A percentile compares a stretch with the other conserved stretches of the same genome.
phyloP scores from a whole-genome alignment of 2,888 invertebrate species.

The Diabrotica balteata region DNA sequence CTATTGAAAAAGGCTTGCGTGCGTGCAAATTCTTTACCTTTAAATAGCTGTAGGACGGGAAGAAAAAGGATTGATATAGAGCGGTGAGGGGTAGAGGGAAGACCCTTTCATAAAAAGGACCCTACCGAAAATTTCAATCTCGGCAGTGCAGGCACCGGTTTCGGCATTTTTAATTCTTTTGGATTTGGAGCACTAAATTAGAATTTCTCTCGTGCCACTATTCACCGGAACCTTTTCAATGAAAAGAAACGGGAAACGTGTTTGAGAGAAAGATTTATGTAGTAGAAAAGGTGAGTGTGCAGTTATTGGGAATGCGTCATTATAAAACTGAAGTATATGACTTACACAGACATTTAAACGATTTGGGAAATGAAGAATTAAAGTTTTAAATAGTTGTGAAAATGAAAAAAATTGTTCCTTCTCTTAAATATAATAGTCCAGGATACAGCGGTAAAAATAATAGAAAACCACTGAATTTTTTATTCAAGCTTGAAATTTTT shows the following conservation, averaged over 20 bases:
- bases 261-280: slow-evolving; percentile 2
- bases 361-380: too few relatives aligned
- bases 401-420: too few relatives aligned
- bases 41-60: not conserved
- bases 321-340: too few relatives aligned
- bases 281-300: not conserved
- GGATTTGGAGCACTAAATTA: slow-evolving; percentile 7
- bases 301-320: too few relatives aligned
- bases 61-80: slow-evolving; percentile 5
- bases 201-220: slow-evolving; percentile 4
- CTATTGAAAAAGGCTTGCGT: slow-evolving; percentile 8
- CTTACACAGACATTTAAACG: too few relatives aligned
- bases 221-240: not conserved
- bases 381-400: too few relatives aligned
- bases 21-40: slow-evolving; percentile 7
- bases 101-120: slow-evolving; percentile 3
- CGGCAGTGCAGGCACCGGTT: not conserved
- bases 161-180: slow-evolving; percentile 3
- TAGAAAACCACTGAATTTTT: too few relatives aligned
- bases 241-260: slow-evolving; percentile 6
- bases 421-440: too few relatives aligned
- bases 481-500: too few relatives aligned
- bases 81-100: not conserved
- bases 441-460: too few relatives aligned
- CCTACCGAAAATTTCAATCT: slow-evolving; percentile 6